phyloP scores from a whole-genome alignment of 2,888 invertebrate species.

The Machimus rusticus region DNA sequence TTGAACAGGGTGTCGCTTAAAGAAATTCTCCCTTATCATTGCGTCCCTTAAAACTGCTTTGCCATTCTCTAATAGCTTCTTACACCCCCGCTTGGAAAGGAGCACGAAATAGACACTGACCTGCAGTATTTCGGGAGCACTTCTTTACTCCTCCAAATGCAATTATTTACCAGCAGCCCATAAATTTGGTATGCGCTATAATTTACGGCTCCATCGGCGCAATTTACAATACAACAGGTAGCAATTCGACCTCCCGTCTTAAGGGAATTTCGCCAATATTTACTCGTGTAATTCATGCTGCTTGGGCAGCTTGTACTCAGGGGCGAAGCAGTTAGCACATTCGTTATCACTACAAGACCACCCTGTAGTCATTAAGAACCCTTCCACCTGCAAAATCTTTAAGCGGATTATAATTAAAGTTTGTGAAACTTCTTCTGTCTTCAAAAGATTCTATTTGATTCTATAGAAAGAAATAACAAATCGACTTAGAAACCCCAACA shows the following conservation, averaged over 20 bases:
- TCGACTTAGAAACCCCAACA: no score
- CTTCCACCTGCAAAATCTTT: background rate
- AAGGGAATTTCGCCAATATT: background rate
- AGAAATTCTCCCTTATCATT: background rate
- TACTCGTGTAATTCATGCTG: background rate
- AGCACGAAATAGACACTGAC: background rate
- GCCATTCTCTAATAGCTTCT: background rate
- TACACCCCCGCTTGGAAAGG: background rate
- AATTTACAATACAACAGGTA: background rate
- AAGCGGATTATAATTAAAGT: background rate
- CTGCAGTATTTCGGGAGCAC: background rate
- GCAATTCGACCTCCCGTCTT: background rate
- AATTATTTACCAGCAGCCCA: background rate
- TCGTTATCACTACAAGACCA: background rate
- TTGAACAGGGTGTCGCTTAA: background rate
- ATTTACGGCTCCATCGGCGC: background rate
- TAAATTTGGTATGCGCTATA: background rate
- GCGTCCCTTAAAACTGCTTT: background rate
- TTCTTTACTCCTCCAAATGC: background rate
- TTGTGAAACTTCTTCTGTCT: background rate
- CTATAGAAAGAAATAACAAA: no score
- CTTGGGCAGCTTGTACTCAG: background rate
- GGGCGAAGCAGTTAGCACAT: background rate
- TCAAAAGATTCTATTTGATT: no score
- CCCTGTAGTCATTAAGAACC: background rate